phyloP scores from a whole-genome alignment of 2,797 vertebrate species.

The Pipistrellus pygmaeus region DNA sequence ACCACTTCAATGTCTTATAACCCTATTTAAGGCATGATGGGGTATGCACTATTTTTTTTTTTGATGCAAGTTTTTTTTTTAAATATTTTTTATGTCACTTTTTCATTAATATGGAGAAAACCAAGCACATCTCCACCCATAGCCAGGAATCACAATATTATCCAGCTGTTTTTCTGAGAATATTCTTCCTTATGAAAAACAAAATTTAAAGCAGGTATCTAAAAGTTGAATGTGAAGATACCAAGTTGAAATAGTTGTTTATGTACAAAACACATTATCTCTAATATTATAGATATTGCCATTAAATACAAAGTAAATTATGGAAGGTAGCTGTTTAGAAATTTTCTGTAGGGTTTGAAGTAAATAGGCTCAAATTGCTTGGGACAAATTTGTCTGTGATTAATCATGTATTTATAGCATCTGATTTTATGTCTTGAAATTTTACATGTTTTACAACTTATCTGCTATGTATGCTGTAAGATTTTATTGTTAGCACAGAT shows the following conservation, averaged over 20 bases:
- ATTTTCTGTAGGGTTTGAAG: background rate
- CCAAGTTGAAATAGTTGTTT: background rate
- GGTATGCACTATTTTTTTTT: background rate
- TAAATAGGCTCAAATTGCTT: background rate
- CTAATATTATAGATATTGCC: background rate
- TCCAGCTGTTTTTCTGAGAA: background rate
- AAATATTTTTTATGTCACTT: conserved; percentile 14
- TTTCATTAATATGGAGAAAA: conserved; percentile 57
- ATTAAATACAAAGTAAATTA: background rate
- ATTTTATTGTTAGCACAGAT: background rate
- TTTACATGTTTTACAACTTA: background rate
- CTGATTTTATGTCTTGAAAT: background rate
- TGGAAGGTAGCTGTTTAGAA: background rate
- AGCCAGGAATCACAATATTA: background rate
- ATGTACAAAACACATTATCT: background rate
- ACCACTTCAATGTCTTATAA: background rate
- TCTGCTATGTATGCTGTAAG: background rate
- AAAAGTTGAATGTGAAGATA: background rate
- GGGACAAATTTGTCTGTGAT: background rate
- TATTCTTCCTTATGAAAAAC: background rate
- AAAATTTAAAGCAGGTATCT: background rate
- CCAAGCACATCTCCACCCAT: conserved; percentile 6
- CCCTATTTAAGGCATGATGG: background rate
- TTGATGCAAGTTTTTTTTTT: conserved; percentile 49
- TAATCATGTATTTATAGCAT: background rate